phyloP scores from a whole-genome alignment of 2,888 invertebrate species.

The Cryptophagus acutangulus region DNA sequence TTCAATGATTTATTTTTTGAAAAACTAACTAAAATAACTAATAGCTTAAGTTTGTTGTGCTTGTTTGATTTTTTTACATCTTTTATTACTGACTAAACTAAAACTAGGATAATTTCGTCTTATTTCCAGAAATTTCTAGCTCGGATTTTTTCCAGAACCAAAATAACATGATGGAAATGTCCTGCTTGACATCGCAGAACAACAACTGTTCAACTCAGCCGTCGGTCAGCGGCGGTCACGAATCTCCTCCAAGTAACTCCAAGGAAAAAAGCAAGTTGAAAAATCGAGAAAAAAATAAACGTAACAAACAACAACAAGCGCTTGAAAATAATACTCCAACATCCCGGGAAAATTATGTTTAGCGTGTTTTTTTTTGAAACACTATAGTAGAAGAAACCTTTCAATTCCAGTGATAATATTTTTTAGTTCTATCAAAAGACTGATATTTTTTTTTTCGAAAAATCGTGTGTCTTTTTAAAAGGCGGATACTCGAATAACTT shows the following conservation, averaged over 20 bases:
- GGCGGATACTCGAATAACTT: no score
- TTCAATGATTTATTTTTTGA: neutral
- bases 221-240: slow-evolving; percentile 13
- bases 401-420: no score
- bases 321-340: no score
- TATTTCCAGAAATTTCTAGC: slow-evolving; percentile 50
- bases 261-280: slow-evolving; percentile 22
- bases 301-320: slow-evolving; percentile 11
- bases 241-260: slow-evolving; percentile 21
- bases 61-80: slow-evolving; percentile 27
- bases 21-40: slow-evolving; percentile 43
- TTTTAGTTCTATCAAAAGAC: no score
- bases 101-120: slow-evolving; percentile 49
- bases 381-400: no score
- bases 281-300: slow-evolving; percentile 23
- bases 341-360: slow-evolving; percentile 31
- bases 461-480: no score
- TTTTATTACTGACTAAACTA: slow-evolving; percentile 43
- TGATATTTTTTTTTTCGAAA: no score
- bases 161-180: slow-evolving; percentile 63
- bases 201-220: slow-evolving; percentile 51
- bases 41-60: slow-evolving; percentile 34
- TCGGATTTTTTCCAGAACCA: slow-evolving; percentile 52
- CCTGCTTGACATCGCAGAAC: slow-evolving; percentile 60
- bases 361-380: slow-evolving; percentile 13